Base-by-base conservation (phyloP, 1,140 invertebrate genomes). In the Phthorimaea operculella region DNA sequence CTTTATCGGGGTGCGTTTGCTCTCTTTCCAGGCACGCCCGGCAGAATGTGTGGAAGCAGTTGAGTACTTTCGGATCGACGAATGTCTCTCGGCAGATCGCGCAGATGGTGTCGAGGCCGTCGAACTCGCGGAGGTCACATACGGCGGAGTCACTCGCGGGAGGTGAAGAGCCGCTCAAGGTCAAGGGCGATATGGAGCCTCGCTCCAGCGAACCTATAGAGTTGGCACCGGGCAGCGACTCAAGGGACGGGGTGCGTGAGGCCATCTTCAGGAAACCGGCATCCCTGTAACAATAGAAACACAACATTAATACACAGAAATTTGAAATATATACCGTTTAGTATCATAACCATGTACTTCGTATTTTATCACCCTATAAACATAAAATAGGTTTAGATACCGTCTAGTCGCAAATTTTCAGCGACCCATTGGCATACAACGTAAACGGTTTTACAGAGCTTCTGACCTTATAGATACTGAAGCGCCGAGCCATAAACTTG, bases 201-300 rank as follows among this genome's bases (percentile, higher is more conserved):
- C 89, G 88, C 79, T 93, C 92, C 68, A 91, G 88, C 70, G 93
- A 95, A 88, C 93, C 93, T 86, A 95, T 91, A 76, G 94, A 94
- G 88, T 93, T 94, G 83, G 92, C 92, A 90, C 94, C 93, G 76
- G 90, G 90, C 86, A 93, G 87, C 87, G 94, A 95, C 90, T 96
- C 94, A 88, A 95, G 88, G 85, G 94, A 96, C 81, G 94, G 93
- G 87, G 94, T 95, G 82, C 85, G 84, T 81, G 85, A 86, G 82
- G 85, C 85, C 85, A 87, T 87, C 83, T 87, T 87, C 85, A 87
- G 80, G 82, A 84, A 83, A 85, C 85, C 85, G 79, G 83, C 85
- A 87, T 87, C 85, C 85, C 85, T 87, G 83, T 12, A 86, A 86
- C 73, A 72, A 50, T 15, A 72, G 53, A 70, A 63, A 47, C n/a